Percentiles rank a stretch among this genome's conserved stretches.
phyloP scores from a whole-genome alignment of 2,113 vertebrate species.

The Nicator chloris region DNA sequence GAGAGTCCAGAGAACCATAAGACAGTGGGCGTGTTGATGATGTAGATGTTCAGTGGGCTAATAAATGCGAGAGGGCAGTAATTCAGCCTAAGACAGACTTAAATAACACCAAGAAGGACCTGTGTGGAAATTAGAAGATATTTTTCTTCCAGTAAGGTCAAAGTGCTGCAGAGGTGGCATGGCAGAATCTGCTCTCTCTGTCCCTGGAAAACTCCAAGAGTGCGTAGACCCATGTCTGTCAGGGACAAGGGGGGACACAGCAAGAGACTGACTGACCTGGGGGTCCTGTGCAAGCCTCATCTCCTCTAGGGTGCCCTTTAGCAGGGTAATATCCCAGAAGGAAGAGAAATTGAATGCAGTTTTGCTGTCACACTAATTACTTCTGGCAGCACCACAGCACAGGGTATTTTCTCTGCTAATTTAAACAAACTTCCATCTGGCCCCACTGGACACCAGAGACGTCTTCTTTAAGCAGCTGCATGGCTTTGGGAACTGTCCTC shows the following conservation, averaged over 20 bases:
- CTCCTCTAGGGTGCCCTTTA: not conserved
- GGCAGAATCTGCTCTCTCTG: not conserved
- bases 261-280: not conserved
- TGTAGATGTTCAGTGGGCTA: not conserved
- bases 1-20: not conserved
- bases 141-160: not conserved
- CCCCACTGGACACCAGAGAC: not conserved
- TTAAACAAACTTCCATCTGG: not conserved
- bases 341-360: not conserved
- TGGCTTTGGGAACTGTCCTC: not conserved
- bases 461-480: not conserved
- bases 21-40: not conserved
- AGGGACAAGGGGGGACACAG: not conserved
- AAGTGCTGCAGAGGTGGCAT: not conserved
- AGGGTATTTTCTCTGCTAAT: not conserved
- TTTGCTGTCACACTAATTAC: not conserved
- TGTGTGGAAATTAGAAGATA: not conserved
- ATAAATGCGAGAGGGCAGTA: not conserved
- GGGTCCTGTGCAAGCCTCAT: not conserved
- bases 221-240: fast-evolving
- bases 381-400: not conserved
- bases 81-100: not conserved
- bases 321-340: not conserved
- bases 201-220: not conserved
- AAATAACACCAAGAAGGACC: not conserved